phyloP scores from a whole-genome alignment of 37 sponge, comb jelly and placozoan genomes.

The Agelas oroides region DNA sequence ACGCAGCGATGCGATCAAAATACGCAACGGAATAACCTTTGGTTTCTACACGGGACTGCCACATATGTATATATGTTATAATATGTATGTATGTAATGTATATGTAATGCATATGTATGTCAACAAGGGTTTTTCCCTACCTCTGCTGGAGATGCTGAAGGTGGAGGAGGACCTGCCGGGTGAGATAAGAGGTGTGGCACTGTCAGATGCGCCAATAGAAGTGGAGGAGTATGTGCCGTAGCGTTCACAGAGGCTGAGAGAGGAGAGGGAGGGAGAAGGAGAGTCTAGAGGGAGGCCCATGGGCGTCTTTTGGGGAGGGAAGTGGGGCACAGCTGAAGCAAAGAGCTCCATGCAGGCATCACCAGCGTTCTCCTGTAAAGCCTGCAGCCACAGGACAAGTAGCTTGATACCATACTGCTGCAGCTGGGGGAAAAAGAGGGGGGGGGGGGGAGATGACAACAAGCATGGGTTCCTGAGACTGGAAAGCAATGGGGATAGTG shows the following conservation, averaged over 20 bases:
- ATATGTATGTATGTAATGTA: too few species aligned
- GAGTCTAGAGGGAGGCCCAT: conserved; percentile 39
- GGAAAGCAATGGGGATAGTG: neutral
- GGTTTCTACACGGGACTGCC: too few species aligned
- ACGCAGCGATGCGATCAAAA: too few species aligned
- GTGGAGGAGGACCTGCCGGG: neutral
- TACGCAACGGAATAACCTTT: too few species aligned
- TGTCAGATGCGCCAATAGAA: neutral
- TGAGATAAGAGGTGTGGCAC: neutral
- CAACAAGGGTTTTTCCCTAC: too few species aligned
- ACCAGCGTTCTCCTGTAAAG: conserved; percentile 80
- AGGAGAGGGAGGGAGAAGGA: neutral
- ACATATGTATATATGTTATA: too few species aligned
- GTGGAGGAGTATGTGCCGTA: conserved; percentile 50
- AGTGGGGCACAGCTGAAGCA: conserved; percentile 81
- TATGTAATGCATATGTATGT: too few species aligned
- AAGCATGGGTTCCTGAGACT: neutral
- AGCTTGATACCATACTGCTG: conserved; percentile 79
- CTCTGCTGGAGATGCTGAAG: neutral
- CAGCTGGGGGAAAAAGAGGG: conserved; percentile 26
- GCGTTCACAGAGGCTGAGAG: conserved; percentile 39
- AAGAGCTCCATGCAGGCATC: conserved; percentile 86
- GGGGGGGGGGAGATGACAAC: neutral
- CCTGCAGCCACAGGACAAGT: conserved; percentile 81
- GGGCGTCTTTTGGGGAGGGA: conserved; percentile 84